Base-by-base conservation (phyloP, 1,140 invertebrate species). In the Stegodyphus dumicola region DNA sequence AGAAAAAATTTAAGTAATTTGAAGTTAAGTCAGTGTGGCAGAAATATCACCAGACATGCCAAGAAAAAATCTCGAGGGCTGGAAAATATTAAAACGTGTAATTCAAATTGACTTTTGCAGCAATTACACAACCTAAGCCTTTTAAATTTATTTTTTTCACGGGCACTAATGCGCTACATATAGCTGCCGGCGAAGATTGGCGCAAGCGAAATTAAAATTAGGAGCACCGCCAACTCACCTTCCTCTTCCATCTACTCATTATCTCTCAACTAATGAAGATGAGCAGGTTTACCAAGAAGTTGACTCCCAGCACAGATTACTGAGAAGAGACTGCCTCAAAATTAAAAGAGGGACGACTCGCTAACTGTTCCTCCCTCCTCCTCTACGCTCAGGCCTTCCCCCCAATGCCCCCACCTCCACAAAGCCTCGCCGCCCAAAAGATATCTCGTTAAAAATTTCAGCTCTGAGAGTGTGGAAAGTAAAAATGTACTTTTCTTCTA, bases 111-210 rank as follows among this genome's bases (percentile, higher is more conserved):
- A 15, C 56, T 60, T 60, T 71, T 49, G 71, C 71, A 80, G 67
- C 73, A 80, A 80, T 80, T 80, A 80, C 78, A 80, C 60, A 73
- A 71, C 69, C 78, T 71, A 49, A 80, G 78, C 33, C 73, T 60
- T 80, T 80, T 73, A 33, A 80, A 80, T 80, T 80, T 80, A 80
- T 18, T 71, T 15, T 70, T 33, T 33, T 33, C 33, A 33, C 3
- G 3, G 33, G 33, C 33, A 33, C 33, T 3, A 17, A 10, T 15
- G 18, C 17, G 18, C 56, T 67, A 33, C 67, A 7, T 15, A 11
- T 15, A 71, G 52, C 33, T 53, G 73, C 67, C 78, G 60, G 67
- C 69, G 33, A 33, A 33, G 33, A 33, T 33, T 33, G 78, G 78
- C 51, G 9, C 7, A 7, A n/a, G 66, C 7, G 66, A 80, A 79